Percentiles rank a stretch among this genome's conserved stretches.
Conservation (phyloP, 2,888 invertebrate species). For the Subacronicta megacephala region DNA sequence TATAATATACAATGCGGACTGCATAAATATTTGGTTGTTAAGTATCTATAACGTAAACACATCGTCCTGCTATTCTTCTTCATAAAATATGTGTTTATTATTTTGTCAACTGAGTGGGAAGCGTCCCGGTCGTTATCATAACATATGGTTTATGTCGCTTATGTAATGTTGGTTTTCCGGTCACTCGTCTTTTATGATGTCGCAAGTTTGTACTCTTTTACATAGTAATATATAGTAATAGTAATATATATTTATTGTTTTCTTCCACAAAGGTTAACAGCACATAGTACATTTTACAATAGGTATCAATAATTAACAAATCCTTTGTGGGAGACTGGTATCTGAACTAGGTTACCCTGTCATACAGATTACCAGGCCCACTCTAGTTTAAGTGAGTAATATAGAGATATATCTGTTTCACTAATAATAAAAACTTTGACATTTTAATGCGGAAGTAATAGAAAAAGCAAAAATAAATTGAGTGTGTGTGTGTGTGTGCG, state of each 20-base stretch:
- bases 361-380: not conserved
- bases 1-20: slow-evolving; percentile 18
- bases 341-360: not conserved
- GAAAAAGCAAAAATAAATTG: not conserved
- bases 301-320: no score
- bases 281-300: no score
- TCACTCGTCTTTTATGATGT: slow-evolving; percentile 14
- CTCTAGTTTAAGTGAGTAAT: not conserved
- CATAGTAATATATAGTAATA: no score
- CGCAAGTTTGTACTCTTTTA: not conserved
- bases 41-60: slow-evolving; percentile 34
- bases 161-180: slow-evolving; percentile 14
- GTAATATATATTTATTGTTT: no score
- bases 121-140: slow-evolving; percentile 8
- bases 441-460: not conserved
- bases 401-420: no score
- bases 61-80: not conserved
- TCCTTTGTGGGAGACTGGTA: not conserved
- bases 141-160: slow-evolving; percentile 31
- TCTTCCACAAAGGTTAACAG: no score
- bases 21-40: slow-evolving; percentile 14
- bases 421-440: no score
- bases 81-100: slow-evolving; percentile 31
- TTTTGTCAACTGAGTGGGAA: slow-evolving; percentile 30
- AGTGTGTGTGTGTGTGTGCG: no score